A percentile compares a stretch with the other conserved stretches of the same genome.
phyloP scores from a whole-genome alignment of 2,797 vertebrate genomes.

The Onychomys torridus region DNA sequence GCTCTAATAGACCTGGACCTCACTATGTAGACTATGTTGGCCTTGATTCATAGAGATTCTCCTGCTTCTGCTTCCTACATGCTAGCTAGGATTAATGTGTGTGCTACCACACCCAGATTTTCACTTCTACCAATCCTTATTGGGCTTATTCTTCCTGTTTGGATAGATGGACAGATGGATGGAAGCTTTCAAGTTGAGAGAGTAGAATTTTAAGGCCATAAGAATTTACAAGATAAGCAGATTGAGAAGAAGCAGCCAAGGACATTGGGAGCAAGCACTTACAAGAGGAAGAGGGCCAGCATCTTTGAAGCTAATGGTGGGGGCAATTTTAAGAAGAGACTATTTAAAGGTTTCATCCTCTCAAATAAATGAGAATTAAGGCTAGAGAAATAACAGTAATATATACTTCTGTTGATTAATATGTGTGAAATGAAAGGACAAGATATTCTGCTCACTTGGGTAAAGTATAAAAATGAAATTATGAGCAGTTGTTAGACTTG shows the following conservation, averaged over 20 bases:
- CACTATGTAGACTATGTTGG: neutral
- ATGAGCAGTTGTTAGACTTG: neutral
- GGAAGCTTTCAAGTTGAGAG: constrained; percentile 20
- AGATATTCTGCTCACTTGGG: neutral
- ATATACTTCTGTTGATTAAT: neutral
- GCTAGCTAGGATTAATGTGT: neutral
- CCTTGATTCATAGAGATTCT: neutral
- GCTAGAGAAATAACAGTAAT: neutral
- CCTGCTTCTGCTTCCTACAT: neutral
- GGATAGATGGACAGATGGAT: neutral
- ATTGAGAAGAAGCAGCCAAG: constrained; percentile 19
- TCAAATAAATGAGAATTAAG: constrained; percentile 1
- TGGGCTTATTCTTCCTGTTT: neutral
- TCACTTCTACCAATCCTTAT: neutral
- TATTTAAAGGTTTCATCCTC: neutral
- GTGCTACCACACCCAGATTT: neutral
- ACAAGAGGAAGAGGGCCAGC: neutral
- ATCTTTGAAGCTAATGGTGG: neutral
- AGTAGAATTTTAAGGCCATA: constrained; percentile 14
- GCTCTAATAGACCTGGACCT: neutral
- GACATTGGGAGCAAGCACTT: neutral
- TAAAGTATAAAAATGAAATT: neutral
- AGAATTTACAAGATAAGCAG: neutral
- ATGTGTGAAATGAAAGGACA: neutral
- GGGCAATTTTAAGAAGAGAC: neutral